Evolutionary conservation across 2,797 vertebrate genomes (phyloP), one percentile per base, ranked within the genome.

Genomic region (Onychomys leucogaster): DNA sequence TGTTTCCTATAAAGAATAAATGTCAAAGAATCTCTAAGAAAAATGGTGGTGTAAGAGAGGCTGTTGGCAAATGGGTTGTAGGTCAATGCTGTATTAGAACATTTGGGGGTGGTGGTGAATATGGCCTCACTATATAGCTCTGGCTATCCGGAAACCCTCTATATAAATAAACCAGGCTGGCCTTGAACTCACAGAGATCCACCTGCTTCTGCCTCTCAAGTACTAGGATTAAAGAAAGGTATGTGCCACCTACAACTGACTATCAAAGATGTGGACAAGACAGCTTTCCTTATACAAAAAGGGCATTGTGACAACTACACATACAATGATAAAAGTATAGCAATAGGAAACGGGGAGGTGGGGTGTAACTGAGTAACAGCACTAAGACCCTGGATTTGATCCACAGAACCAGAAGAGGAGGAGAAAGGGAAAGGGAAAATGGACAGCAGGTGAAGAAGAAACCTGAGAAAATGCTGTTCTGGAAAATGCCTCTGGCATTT

Each of bases 241-340:
- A 1, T 55, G 29, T n/a, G 19, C 32, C 34, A 80, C 10, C 10
- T n/a, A 23, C 49, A 92, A 61, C 1, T 73, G 76, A 52, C 21
- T 43, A 32, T 69, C 57, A 65, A 63, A 63, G 10, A 49, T 8
- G 6, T 10, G 13, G 29, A 23, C n/a, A 9, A 78, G 3, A 67
- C 23, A 57, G 19, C 3, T 75, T 92, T 91, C 59, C 67, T 77
- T 77, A 55, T 32, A 94, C 34, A 73, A 69, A 82, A 92, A 90
- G 55, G 92, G 75, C 32, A 32, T 61, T 34, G 46, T 78, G 46
- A 77, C 12, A 41, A 16, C 3, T 75, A 63, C 76, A 71, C 43
- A 55, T 11, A 89, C 75, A 76, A 80, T 65, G 46, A 73, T 49
- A 82, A 61, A 94, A 93, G 84, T 65, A n/a, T 16, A 89, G 43